Evolutionary conservation across 2,797 vertebrate genomes (phyloP), one percentile per base, ranked within the genome.

Genomic region (Ambastaia sidthimunki): DNA sequence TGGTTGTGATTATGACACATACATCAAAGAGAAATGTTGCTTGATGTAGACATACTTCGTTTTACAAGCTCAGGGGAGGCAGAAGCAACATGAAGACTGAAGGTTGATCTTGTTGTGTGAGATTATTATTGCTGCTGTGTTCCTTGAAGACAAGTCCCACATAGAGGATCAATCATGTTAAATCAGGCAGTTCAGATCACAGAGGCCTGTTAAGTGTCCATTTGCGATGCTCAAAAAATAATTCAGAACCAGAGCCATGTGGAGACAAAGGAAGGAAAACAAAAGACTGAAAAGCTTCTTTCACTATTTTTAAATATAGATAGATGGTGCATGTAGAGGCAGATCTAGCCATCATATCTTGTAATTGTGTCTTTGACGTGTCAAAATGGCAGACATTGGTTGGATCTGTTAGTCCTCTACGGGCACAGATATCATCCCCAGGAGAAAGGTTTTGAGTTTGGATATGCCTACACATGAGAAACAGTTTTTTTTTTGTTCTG

Each of bases 281-380:
- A 78, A 67, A 69, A 57, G 75, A 71, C 25, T 60, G 37, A 71
- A 57, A 41, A 80, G 59, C 55, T 80, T 62, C 79, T 63, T 69
- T 84, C 82, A 81, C 82, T 80, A 82, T 84, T 75, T 60, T 84
- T 44, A 57, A 69, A 80, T 84, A 85, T 77, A 85, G 86, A 73
- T 83, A 88, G 83, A 72, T 84, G 93, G 93, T 93, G 94, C 96
- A 93, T 97, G 97, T 97, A 95, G 94, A 92, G 97, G 95, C 97
- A 98, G 94, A 97, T 90, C 94, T 83, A 91, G 93, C 94, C 94
- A 89, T 89, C 93, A 94, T 94, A 92, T 94, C 93, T 94, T 90
- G 90, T 95, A 95, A 97, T 96, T 96, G 94, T 96, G 92, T 97
- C 94, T 93, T 93, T 93, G 94, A 97, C 93, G 95, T 98, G 96